phyloP scores from a whole-genome alignment of 2,797 vertebrate species.

The Pangasius djambal region DNA sequence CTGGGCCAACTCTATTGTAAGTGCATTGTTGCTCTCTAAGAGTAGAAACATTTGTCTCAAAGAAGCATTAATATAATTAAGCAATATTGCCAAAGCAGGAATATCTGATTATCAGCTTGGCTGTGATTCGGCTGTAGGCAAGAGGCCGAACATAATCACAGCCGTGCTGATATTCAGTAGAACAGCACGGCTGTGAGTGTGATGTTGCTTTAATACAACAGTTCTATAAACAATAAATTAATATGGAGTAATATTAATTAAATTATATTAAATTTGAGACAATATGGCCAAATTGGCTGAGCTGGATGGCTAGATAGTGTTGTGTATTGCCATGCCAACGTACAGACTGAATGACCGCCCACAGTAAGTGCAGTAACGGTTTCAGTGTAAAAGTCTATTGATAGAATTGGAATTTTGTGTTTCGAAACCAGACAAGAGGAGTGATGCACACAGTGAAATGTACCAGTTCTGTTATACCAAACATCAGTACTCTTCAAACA shows the following conservation, averaged over 20 bases:
- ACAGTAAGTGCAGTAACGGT: background rate
- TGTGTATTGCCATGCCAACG: background rate
- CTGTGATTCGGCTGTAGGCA: background rate
- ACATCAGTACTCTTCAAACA: background rate
- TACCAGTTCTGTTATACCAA: background rate
- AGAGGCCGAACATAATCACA: background rate
- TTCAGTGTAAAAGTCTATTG: background rate
- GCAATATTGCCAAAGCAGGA: background rate
- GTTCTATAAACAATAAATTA: background rate
- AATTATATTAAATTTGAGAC: no score
- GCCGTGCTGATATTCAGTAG: background rate
- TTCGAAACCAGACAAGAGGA: background rate
- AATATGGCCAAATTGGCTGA: background rate
- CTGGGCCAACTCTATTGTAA: slow-evolving; percentile 87
- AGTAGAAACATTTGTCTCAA: background rate
- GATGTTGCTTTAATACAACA: background rate
- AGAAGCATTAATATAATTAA: background rate
- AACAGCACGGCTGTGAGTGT: background rate
- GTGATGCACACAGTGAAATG: background rate
- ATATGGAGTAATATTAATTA: background rate
- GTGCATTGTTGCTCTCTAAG: slow-evolving; percentile 55
- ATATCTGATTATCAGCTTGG: background rate
- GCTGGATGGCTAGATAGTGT: background rate
- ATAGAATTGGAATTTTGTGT: background rate
- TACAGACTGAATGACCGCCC: background rate